Percentiles rank a stretch among this genome's conserved stretches.
Conservation (phyloP, 2,113 vertebrate genomes). For the Syngnathoides biaculeatus region DNA sequence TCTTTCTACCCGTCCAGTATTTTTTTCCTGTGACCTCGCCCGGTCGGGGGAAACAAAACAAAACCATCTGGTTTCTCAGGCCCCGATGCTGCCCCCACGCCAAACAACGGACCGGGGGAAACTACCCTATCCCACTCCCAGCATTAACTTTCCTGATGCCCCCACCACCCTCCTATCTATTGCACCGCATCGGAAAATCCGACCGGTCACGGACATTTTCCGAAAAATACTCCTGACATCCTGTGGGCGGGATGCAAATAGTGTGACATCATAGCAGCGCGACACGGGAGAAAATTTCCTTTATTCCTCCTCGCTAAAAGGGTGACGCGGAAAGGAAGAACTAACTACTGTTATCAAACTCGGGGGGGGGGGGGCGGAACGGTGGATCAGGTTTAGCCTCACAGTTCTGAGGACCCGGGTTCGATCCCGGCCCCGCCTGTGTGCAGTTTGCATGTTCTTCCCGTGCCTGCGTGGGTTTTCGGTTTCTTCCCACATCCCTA, state of each 20-base stretch:
- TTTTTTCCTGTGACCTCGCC: constrained; percentile 64
- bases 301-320: too few species aligned
- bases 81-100: constrained; percentile 66
- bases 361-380: too few species aligned
- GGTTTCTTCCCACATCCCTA: too few species aligned
- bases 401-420: too few species aligned
- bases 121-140: constrained; percentile 56
- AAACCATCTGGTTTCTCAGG: constrained; percentile 84
- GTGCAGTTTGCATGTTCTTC: too few species aligned
- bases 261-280: neutral
- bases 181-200: constrained; percentile 19
- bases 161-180: neutral
- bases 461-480: too few species aligned
- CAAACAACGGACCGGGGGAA: constrained; percentile 63
- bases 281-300: too few species aligned
- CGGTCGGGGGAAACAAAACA: constrained; percentile 69
- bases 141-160: constrained; percentile 24
- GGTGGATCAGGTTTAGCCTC: too few species aligned
- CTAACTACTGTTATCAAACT: too few species aligned
- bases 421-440: too few species aligned
- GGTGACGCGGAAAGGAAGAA: too few species aligned
- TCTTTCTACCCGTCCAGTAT: constrained; percentile 29
- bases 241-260: neutral
- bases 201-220: constrained; percentile 14
- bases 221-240: neutral